A percentile compares a stretch with the other conserved stretches of the same genome.
These are phyloP conservation scores for Pelodytes ibericus DNA, from an alignment of 2,797 vertebrate species.

Conservation along the genomic window DNA sequence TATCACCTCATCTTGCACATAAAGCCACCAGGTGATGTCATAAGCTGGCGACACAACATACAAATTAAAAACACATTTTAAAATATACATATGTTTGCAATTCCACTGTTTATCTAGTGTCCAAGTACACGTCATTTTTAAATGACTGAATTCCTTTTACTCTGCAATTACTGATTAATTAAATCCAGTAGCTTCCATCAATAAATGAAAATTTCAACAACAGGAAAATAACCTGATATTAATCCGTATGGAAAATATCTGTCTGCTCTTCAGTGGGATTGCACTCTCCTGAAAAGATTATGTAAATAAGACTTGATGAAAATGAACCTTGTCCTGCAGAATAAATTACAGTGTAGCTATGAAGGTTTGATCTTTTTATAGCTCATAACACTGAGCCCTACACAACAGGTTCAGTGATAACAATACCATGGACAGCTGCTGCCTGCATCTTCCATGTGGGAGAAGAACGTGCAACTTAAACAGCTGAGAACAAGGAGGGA, in stretches of 20 bases:
- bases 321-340: slow-evolving; percentile 7
- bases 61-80: too few species aligned
- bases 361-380: slow-evolving; percentile 63
- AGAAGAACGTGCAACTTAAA: slow-evolving; percentile 56
- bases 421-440: slow-evolving; percentile 61
- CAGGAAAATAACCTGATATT: too few species aligned
- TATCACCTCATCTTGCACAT: too few species aligned
- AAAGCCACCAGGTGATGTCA: too few species aligned
- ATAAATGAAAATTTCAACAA: too few species aligned
- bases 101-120: too few species aligned
- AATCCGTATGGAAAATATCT: not conserved
- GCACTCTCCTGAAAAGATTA: not conserved
- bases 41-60: too few species aligned
- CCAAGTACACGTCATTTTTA: too few species aligned
- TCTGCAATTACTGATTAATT: too few species aligned
- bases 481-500: slow-evolving; percentile 63
- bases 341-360: slow-evolving; percentile 24
- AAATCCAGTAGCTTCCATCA: too few species aligned
- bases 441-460: slow-evolving; percentile 60
- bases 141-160: too few species aligned
- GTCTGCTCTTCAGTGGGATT: not conserved
- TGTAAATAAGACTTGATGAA: slow-evolving; percentile 13
- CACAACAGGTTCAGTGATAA: slow-evolving; percentile 46
- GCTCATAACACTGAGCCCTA: slow-evolving; percentile 57
- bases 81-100: too few species aligned